phyloP scores from a whole-genome alignment of 2,113 vertebrate genomes.

The Odontesthes bonariensis region DNA sequence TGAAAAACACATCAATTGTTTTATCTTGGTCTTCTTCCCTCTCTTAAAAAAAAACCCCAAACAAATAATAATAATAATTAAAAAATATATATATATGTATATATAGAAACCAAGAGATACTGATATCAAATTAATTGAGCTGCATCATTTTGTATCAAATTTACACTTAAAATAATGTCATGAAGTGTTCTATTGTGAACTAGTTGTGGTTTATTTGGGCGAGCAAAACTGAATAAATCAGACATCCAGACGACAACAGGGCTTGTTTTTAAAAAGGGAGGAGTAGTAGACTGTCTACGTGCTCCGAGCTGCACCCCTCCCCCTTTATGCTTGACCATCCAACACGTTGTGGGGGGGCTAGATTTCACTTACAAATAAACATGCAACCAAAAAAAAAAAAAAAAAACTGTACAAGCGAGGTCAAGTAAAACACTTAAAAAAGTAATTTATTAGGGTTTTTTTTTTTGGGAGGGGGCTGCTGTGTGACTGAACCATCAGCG shows the following conservation, averaged over 20 bases:
- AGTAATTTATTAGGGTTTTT: not conserved
- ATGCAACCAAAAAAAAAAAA: not conserved
- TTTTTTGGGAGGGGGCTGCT: not conserved
- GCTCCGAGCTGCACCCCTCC: constrained; percentile 51
- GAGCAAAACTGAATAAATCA: not conserved
- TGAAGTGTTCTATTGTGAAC: not conserved
- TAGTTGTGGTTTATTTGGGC: not conserved
- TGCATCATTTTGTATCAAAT: not conserved
- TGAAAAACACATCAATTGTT: constrained; percentile 17
- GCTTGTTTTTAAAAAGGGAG: constrained; percentile 36
- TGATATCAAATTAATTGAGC: not conserved
- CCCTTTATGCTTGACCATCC: constrained; percentile 39
- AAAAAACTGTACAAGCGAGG: not conserved
- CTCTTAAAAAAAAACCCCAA: not conserved
- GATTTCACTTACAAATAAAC: constrained; percentile 20
- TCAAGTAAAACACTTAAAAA: not conserved
- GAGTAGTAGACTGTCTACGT: constrained; percentile 73
- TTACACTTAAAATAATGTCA: constrained; percentile 8
- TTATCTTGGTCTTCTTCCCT: not conserved
- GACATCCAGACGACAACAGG: constrained; percentile 21
- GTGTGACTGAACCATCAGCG: not conserved
- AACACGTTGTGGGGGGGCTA: constrained; percentile 26
- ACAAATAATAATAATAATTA: not conserved
- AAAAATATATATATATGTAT: not conserved
- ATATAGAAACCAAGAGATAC: no score